These are phyloP conservation scores for Zapus hudsonius DNA, from an alignment of 2,113 vertebrate species.

Conservation along the genomic window DNA sequence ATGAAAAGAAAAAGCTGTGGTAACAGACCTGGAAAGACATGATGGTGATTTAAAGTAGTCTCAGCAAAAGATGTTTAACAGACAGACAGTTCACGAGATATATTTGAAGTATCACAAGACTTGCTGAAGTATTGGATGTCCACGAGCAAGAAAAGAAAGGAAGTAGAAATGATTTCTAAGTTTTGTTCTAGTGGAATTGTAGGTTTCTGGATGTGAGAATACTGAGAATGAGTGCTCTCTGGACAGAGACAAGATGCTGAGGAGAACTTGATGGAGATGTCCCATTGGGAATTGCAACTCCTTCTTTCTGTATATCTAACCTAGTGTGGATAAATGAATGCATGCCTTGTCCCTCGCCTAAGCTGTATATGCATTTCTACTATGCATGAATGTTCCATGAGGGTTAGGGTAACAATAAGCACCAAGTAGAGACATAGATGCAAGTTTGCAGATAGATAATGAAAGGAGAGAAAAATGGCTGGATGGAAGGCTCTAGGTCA, in stretches of 20 bases:
- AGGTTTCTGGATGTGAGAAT: not conserved
- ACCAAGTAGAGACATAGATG: not conserved
- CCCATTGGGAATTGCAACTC: not conserved
- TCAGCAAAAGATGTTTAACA: not conserved
- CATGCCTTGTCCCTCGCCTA: not conserved
- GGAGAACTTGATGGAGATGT: not conserved
- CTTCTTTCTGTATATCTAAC: not conserved
- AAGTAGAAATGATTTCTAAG: not conserved
- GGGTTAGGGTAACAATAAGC: not conserved
- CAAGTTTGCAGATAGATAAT: not conserved
- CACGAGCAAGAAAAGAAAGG: not conserved
- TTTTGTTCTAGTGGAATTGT: not conserved
- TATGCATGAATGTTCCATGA: not conserved
- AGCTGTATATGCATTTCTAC: not conserved
- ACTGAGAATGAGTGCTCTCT: not conserved
- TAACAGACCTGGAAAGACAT: not conserved
- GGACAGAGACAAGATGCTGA: not conserved
- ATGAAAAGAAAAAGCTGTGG: not conserved
- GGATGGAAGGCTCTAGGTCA: not conserved
- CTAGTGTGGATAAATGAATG: not conserved
- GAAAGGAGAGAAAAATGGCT: not conserved
- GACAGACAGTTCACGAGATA: not conserved
- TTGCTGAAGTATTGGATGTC: not conserved
- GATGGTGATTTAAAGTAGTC: not conserved
- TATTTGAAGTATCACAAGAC: not conserved